These are phyloP conservation scores for Mythimna lalbum DNA, from an alignment of 2,888 invertebrate genomes.

Conservation along the genomic window DNA sequence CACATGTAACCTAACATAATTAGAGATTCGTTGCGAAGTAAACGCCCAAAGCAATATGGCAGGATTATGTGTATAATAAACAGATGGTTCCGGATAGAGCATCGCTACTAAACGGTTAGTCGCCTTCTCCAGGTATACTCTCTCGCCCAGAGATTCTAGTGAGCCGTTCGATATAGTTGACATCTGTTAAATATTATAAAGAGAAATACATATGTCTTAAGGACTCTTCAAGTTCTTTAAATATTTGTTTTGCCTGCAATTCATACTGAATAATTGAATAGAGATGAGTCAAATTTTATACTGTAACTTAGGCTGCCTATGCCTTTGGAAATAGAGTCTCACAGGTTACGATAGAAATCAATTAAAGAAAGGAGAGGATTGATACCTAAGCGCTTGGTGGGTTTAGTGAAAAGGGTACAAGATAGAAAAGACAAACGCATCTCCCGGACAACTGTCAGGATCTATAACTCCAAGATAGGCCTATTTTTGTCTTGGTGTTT, in stretches of 20 bases:
- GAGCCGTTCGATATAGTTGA: conserved; percentile 82
- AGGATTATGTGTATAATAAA: conserved; percentile 85
- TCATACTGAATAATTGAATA: not conserved
- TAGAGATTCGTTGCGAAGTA: conserved; percentile 80
- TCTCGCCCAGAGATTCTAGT: conserved; percentile 78
- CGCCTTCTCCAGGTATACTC: conserved; percentile 83
- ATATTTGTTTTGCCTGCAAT: not conserved
- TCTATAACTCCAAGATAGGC: not conserved
- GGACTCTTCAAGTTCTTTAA: not conserved
- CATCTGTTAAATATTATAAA: conserved; percentile 74
- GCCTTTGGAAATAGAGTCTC: no score
- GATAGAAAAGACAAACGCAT: not conserved
- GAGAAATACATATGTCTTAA: not conserved
- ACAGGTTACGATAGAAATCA: not conserved
- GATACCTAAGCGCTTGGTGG: no score
- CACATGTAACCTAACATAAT: conserved; percentile 76
- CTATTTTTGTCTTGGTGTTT: not conserved
- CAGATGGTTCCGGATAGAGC: conserved; percentile 78
- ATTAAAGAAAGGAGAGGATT: not conserved
- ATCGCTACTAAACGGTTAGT: conserved; percentile 78
- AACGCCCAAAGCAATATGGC: conserved; percentile 85
- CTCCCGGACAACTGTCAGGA: not conserved
- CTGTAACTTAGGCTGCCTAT: not conserved
- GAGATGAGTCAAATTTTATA: not conserved
- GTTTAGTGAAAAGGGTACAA: not conserved